These are phyloP conservation scores for Anarsia innoxiella DNA, from an alignment of 2,888 invertebrate species.

Conservation along the genomic window DNA sequence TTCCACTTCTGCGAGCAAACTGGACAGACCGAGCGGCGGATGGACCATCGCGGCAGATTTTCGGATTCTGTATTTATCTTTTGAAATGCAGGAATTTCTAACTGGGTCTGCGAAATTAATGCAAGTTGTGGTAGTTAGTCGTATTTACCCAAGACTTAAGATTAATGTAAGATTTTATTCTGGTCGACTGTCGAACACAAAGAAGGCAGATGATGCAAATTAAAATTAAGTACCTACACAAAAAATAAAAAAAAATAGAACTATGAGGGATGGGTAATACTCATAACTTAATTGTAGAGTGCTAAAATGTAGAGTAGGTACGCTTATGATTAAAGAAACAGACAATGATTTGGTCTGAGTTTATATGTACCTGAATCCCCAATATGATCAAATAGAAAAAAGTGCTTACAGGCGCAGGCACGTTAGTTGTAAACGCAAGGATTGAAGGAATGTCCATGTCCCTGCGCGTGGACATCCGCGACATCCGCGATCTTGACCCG, in stretches of 20 bases:
- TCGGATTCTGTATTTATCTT: conserved; percentile 27
- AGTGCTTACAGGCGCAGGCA: conserved; percentile 43
- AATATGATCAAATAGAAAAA: too few relatives aligned
- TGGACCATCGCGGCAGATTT: conserved; percentile 55
- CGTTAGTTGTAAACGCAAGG: conserved; percentile 47
- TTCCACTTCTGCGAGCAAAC: conserved; percentile 68
- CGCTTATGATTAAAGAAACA: too few relatives aligned
- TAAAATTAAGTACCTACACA: not conserved
- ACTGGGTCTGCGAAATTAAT: conserved; percentile 32
- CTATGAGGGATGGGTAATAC: not conserved
- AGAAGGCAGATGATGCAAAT: not conserved
- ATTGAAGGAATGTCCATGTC: conserved; percentile 69
- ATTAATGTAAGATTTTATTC: not conserved
- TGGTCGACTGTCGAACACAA: not conserved
- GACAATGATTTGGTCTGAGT: too few relatives aligned
- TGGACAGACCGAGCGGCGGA: conserved; percentile 60
- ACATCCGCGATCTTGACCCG: conserved; percentile 53
- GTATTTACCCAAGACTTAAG: too few relatives aligned
- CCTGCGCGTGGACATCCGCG: conserved; percentile 55
- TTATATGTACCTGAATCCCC: too few relatives aligned
- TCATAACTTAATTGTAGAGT: not conserved
- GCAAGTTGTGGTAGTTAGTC: too few relatives aligned
- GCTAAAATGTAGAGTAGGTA: too few relatives aligned
- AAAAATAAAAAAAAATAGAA: not conserved
- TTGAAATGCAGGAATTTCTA: conserved; percentile 51